A percentile compares a stretch with the other conserved stretches of the same genome.
These are phyloP conservation scores for Charadrius vociferus DNA, from an alignment of 2,113 vertebrate genomes.

Conservation along the genomic window DNA sequence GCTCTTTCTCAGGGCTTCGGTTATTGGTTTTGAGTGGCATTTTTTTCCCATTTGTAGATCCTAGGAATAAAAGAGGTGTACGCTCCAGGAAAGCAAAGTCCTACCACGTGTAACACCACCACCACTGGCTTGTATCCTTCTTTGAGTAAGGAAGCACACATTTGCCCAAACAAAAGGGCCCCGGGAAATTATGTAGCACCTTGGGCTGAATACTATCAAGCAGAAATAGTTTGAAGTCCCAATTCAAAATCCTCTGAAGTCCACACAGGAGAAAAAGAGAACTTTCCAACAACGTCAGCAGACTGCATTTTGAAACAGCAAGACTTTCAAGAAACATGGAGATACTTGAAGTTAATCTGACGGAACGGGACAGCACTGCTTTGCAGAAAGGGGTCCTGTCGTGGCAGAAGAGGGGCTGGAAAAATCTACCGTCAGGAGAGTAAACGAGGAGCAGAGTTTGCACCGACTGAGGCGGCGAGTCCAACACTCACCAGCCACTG, in stretches of 20 bases:
- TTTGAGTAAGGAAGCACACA: neutral
- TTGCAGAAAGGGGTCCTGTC: neutral
- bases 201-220: neutral
- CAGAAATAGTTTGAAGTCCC: neutral
- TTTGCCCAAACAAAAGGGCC: neutral
- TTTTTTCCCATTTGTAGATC: neutral
- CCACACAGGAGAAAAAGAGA: neutral
- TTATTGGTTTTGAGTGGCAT: neutral
- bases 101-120: neutral
- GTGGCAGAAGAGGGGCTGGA: neutral
- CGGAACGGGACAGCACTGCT: neutral
- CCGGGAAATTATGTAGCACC: neutral
- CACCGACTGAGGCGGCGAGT: neutral
- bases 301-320: neutral
- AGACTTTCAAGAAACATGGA: neutral
- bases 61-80: neutral
- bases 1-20: neutral
- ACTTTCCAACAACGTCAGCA: neutral
- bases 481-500: neutral
- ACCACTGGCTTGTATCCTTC: neutral
- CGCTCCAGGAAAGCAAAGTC: neutral
- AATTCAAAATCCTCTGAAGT: neutral
- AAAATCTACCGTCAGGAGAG: neutral
- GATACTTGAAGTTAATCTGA: neutral
- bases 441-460: neutral